Evolutionary conservation across 2,888 invertebrate species (phyloP).

Genomic region (Xestobium rufovillosum): DNA sequence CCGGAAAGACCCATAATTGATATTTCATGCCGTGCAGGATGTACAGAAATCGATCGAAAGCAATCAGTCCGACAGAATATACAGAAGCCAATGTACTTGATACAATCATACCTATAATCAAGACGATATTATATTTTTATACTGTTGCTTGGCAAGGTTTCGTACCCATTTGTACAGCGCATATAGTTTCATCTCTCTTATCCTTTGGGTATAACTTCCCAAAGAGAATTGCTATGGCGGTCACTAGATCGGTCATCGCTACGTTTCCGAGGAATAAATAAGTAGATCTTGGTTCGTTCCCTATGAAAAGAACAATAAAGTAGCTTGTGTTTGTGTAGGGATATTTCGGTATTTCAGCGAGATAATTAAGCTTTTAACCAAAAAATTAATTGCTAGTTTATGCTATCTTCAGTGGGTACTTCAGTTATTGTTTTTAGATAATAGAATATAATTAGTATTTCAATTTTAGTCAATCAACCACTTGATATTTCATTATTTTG

Average conservation of each 20-base stretch:
- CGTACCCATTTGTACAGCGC: conserved; percentile 43
- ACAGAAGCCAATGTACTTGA: conserved; percentile 57
- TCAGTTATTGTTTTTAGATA: too few relatives aligned
- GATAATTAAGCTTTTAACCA: too few relatives aligned
- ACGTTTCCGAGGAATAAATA: conserved; percentile 60
- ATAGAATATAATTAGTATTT: too few relatives aligned
- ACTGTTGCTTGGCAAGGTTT: conserved; percentile 5
- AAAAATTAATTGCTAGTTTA: too few relatives aligned
- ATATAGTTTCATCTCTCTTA: conserved; percentile 38
- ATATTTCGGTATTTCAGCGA: too few relatives aligned
- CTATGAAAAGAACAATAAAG: too few relatives aligned
- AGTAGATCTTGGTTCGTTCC: conserved; percentile 55
- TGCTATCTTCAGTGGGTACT: too few relatives aligned
- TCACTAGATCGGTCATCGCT: conserved; percentile 56
- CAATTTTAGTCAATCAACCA: too few relatives aligned
- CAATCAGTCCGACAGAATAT: conserved; percentile 56
- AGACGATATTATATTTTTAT: conserved; percentile 10
- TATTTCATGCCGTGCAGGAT: conserved; percentile 58
- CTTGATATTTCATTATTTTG: too few relatives aligned
- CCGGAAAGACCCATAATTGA: conserved; percentile 53
- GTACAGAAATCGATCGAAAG: conserved; percentile 56
- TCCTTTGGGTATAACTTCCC: conserved; percentile 43
- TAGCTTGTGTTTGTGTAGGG: too few relatives aligned
- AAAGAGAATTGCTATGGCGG: conserved; percentile 53
- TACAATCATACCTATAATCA: conserved; percentile 51